Percentiles rank a stretch among this genome's conserved stretches.
These are phyloP conservation scores for Brachionus asplanchnoidis DNA, from an alignment of 1,140 invertebrate species.

Conservation along the genomic window DNA sequence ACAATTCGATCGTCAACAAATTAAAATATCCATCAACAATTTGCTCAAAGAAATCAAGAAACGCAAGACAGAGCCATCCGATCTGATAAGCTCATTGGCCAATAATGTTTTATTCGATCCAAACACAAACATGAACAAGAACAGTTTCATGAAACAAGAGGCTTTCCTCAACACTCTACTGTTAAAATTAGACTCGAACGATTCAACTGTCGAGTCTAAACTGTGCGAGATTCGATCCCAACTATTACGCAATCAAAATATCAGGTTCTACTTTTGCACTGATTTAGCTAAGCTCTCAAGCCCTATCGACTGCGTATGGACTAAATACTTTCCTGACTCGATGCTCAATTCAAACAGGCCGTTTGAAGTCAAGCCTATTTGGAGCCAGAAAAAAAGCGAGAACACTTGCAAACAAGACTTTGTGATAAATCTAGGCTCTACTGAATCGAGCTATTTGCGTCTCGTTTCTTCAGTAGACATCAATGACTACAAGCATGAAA, in stretches of 20 bases:
- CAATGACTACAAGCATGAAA: slow-evolving; percentile 63
- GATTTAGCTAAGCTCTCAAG: slow-evolving; percentile 63
- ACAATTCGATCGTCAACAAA: slow-evolving; percentile 67
- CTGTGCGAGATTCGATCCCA: slow-evolving; percentile 63
- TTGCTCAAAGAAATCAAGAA: slow-evolving; percentile 66
- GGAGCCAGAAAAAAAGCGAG: background rate
- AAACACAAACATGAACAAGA: slow-evolving; percentile 64
- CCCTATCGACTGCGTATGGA: slow-evolving; percentile 26
- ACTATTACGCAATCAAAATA: slow-evolving; percentile 62
- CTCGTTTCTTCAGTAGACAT: slow-evolving; percentile 65
- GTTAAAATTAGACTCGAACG: slow-evolving; percentile 59
- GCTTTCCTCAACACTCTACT: slow-evolving; percentile 68
- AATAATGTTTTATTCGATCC: background rate
- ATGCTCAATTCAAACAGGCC: background rate
- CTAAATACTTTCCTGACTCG: slow-evolving; percentile 18
- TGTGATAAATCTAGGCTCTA: slow-evolving; percentile 73
- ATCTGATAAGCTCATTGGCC: background rate
- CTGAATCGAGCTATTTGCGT: slow-evolving; percentile 71
- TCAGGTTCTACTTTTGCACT: slow-evolving; percentile 68
- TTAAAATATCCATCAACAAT: slow-evolving; percentile 71
- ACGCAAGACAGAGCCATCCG: slow-evolving; percentile 22
- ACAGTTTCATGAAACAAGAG: slow-evolving; percentile 69
- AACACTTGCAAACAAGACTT: slow-evolving; percentile 54
- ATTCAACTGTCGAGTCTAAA: slow-evolving; percentile 58
- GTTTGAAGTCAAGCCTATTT: slow-evolving; percentile 6